These are phyloP conservation scores for Megaleporinus macrocephalus DNA, from an alignment of 2,113 vertebrate species.

Conservation along the genomic window DNA sequence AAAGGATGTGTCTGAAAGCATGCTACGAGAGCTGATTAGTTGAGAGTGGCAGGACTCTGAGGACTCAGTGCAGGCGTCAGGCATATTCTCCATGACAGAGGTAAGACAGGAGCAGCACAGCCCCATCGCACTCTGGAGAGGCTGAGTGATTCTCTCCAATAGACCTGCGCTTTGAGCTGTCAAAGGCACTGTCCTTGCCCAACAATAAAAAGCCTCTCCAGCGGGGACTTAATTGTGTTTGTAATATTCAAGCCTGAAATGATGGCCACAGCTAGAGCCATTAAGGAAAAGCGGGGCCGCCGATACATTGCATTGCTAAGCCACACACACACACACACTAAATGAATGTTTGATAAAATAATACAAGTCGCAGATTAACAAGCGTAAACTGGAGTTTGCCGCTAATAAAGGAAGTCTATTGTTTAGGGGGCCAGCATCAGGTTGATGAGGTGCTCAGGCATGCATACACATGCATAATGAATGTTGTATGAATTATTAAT, in stretches of 20 bases:
- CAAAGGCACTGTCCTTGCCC: constrained; percentile 82
- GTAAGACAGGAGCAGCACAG: constrained; percentile 58
- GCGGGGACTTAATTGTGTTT: constrained; percentile 97
- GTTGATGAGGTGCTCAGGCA: constrained; percentile 98
- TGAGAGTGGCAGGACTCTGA: constrained; percentile 69
- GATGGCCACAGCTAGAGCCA: constrained; percentile 90
- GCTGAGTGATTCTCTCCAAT: constrained; percentile 76
- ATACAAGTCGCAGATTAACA: constrained; percentile 98
- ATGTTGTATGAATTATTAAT: constrained; percentile 99
- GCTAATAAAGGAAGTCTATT: constrained; percentile 95
- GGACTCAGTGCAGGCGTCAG: constrained; percentile 60
- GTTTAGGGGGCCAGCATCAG: constrained; percentile 95
- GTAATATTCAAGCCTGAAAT: constrained; percentile 92
- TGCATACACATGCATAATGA: constrained; percentile 99
- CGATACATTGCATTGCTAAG: constrained; percentile 81
- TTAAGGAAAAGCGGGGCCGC: constrained; percentile 85
- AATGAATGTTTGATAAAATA: constrained; percentile 99
- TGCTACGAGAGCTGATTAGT: constrained; percentile 71
- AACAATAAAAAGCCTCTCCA: constrained; percentile 87
- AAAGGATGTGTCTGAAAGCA: constrained; percentile 80
- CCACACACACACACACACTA: constrained; percentile 76
- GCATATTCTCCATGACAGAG: constrained; percentile 63
- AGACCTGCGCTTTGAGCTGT: constrained; percentile 83
- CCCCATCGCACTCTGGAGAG: constrained; percentile 59
- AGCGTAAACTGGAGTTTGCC: constrained; percentile 92